Conservation (phyloP, 2,797 vertebrate genomes). For the Trachops cirrhosus region DNA sequence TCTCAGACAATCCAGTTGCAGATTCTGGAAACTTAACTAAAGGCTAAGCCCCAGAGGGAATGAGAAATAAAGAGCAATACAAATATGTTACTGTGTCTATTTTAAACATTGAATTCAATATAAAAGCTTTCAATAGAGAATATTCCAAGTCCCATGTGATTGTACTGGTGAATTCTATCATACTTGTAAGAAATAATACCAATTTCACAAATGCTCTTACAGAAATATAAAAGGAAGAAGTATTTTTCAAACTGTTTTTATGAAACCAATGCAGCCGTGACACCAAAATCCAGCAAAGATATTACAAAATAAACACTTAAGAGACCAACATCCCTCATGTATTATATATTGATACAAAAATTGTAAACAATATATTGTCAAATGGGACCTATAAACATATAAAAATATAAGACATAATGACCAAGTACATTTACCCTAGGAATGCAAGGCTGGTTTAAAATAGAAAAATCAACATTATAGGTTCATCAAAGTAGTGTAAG, state of each 20-base stretch:
- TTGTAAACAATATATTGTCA: not conserved
- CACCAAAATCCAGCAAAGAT: not conserved
- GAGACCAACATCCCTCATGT: not conserved
- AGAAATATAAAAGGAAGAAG: not conserved
- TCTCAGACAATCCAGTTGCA: not conserved
- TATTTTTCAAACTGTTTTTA: not conserved
- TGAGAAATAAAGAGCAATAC: not conserved
- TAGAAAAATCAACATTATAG: not conserved
- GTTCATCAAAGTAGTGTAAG: not conserved
- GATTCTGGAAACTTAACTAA: not conserved
- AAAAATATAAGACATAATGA: not conserved
- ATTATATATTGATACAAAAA: not conserved
- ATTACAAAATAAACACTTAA: not conserved
- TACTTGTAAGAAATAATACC: not conserved
- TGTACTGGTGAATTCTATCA: not conserved
- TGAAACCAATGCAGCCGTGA: not conserved
- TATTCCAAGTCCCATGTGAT: not conserved
- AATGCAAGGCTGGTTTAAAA: not conserved
- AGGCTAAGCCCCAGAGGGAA: not conserved
- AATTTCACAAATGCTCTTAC: not conserved
- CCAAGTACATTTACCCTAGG: not conserved
- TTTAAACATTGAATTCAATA: not conserved
- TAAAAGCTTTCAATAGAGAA: not conserved
- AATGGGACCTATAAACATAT: not conserved
- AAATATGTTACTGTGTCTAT: not conserved